Conservation (phyloP, 2,888 invertebrate genomes). For the Lepas anatifera region DNA sequence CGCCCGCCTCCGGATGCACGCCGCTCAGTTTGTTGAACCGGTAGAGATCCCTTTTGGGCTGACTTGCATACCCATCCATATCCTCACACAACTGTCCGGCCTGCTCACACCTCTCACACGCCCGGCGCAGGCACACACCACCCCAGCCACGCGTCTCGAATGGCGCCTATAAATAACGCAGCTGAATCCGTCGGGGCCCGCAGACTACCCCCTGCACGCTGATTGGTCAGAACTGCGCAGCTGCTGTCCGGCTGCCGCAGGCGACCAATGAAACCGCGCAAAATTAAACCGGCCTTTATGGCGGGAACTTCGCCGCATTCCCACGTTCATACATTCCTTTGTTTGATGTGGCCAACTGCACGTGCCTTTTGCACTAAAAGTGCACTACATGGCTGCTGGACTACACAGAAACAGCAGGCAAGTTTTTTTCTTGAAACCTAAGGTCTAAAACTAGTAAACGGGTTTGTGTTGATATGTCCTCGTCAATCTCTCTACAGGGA, state of each 20-base stretch:
- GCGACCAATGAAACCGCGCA: background rate
- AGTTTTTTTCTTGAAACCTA: too few relatives aligned
- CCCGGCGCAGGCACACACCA: background rate
- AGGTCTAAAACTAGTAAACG: too few relatives aligned
- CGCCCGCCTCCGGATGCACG: background rate
- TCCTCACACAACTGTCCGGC: background rate
- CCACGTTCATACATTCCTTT: too few relatives aligned
- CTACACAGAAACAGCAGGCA: too few relatives aligned
- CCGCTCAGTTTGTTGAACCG: background rate
- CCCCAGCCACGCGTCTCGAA: background rate
- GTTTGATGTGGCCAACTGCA: too few relatives aligned
- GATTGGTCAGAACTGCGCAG: background rate
- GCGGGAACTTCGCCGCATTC: background rate
- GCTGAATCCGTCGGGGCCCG: background rate
- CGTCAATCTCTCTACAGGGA: too few relatives aligned
- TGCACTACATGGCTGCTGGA: too few relatives aligned
- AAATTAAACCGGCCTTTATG: background rate
- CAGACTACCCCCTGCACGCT: background rate
- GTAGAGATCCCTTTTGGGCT: background rate
- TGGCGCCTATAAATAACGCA: background rate
- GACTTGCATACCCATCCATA: background rate
- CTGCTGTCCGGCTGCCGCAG: background rate
- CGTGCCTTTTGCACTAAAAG: too few relatives aligned
- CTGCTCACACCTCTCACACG: background rate
- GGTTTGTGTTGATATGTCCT: too few relatives aligned